phyloP scores from a whole-genome alignment of 2,113 vertebrate species.

The Erythrocercus mccallii region DNA sequence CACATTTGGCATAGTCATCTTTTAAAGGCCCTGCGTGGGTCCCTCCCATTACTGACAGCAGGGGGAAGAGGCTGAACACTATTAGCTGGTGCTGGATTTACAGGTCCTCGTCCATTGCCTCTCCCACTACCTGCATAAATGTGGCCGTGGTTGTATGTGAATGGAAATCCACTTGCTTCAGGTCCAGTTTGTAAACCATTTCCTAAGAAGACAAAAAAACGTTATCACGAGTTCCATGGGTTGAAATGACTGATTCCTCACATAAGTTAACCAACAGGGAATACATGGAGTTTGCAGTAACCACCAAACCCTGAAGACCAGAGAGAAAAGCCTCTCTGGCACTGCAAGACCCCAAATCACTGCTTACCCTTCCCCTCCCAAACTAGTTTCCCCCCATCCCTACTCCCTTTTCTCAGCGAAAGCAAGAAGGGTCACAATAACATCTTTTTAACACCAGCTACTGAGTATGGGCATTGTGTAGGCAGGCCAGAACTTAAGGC shows the following conservation, averaged over 20 bases:
- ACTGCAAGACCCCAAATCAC: neutral
- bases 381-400: neutral
- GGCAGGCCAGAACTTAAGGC: neutral
- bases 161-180: constrained; percentile 69
- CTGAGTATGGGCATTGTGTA: neutral
- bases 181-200: constrained; percentile 82
- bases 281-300: neutral
- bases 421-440: neutral
- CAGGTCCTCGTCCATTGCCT: constrained; percentile 81
- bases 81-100: constrained; percentile 62
- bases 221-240: neutral
- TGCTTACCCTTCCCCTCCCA: neutral
- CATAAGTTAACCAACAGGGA: neutral
- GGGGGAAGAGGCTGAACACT: constrained; percentile 75
- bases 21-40: constrained; percentile 88
- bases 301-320: neutral
- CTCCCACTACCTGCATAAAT: constrained; percentile 78
- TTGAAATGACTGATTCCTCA: neutral
- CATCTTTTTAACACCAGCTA: neutral
- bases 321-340: neutral
- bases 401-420: neutral
- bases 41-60: constrained; percentile 91
- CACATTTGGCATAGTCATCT: constrained; percentile 74
- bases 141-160: constrained; percentile 70
- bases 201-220: constrained; percentile 73